Percentiles rank a stretch among this genome's conserved stretches.
phyloP scores from a whole-genome alignment of 1,140 invertebrate species.

The Oscheius sp. region DNA sequence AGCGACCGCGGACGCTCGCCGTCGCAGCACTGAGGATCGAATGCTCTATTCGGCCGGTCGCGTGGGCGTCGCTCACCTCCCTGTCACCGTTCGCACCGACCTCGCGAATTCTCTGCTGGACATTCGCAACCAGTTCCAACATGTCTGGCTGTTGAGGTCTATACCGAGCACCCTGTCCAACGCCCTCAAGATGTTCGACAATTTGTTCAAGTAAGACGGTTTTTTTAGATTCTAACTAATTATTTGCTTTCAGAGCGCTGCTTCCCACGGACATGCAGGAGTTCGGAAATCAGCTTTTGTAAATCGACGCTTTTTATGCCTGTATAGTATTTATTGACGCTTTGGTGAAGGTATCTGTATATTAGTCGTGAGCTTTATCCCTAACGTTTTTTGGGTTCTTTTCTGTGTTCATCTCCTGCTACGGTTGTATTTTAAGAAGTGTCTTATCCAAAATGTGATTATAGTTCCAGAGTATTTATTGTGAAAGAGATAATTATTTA shows the following conservation, averaged over 20 bases:
- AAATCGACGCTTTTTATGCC: not conserved
- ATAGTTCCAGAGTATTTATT: no score
- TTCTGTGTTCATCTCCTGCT: not conserved
- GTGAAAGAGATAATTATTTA: no score
- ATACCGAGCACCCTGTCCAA: conserved; percentile 48
- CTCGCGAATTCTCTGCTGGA: conserved; percentile 46
- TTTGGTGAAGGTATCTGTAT: no score
- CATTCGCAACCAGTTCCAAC: conserved; percentile 46
- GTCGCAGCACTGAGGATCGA: not conserved
- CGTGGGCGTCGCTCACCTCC: conserved; percentile 39
- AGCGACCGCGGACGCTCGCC: not conserved
- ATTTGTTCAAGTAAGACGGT: conserved; percentile 35
- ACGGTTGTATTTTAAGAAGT: no score
- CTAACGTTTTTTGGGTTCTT: not conserved
- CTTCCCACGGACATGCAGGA: conserved; percentile 47
- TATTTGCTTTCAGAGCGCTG: conserved; percentile 29
- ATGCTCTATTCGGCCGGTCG: conserved; percentile 25
- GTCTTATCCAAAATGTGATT: no score
- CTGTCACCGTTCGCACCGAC: conserved; percentile 42
- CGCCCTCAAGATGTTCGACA: conserved; percentile 51
- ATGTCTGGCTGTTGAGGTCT: conserved; percentile 49
- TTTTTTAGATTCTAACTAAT: not conserved
- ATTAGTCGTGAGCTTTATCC: no score
- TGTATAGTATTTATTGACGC: conserved; percentile 1
- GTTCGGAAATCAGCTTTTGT: conserved; percentile 44